These are phyloP conservation scores for Sabatieria punctata DNA, from an alignment of 2,888 invertebrate genomes.

Conservation along the genomic window DNA sequence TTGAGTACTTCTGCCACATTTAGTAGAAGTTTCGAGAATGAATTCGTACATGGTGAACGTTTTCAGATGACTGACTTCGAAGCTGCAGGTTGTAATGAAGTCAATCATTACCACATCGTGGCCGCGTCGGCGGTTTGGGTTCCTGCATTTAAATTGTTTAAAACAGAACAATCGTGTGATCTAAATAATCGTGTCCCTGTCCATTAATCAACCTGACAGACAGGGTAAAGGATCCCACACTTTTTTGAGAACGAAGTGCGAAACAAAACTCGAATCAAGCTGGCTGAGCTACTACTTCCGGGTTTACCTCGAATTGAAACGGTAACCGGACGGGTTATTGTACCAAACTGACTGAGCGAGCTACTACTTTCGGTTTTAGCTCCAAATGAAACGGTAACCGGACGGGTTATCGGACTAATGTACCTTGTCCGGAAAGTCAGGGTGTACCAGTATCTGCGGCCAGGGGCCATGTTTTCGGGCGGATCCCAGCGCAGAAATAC, in stretches of 20 bases:
- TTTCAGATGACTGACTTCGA: constrained; percentile 18
- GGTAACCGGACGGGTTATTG: too few species aligned
- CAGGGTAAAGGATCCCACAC: too few species aligned
- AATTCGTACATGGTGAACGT: constrained; percentile 28
- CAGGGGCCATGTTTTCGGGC: constrained; percentile 20
- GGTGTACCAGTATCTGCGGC: constrained; percentile 26
- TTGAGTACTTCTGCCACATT: constrained; percentile 22
- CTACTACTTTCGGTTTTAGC: too few species aligned
- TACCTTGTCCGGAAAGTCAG: constrained; percentile 22
- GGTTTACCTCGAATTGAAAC: too few species aligned
- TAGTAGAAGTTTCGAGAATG: constrained; percentile 22
- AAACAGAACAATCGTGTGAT: neutral
- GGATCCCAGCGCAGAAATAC: constrained; percentile 23
- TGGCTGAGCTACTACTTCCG: too few species aligned
- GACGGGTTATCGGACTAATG: neutral
- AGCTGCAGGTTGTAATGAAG: constrained; percentile 22
- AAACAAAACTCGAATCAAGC: too few species aligned
- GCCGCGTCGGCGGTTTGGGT: constrained; percentile 19
- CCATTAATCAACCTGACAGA: too few species aligned
- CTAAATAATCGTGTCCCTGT: too few species aligned
- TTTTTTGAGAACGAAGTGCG: too few species aligned
- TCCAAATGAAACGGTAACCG: neutral
- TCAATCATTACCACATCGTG: constrained; percentile 24
- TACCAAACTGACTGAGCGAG: too few species aligned
- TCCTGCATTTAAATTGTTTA: constrained; percentile 12